phyloP scores from a whole-genome alignment of 2,797 vertebrate species.

The Hemitrygon akajei region DNA sequence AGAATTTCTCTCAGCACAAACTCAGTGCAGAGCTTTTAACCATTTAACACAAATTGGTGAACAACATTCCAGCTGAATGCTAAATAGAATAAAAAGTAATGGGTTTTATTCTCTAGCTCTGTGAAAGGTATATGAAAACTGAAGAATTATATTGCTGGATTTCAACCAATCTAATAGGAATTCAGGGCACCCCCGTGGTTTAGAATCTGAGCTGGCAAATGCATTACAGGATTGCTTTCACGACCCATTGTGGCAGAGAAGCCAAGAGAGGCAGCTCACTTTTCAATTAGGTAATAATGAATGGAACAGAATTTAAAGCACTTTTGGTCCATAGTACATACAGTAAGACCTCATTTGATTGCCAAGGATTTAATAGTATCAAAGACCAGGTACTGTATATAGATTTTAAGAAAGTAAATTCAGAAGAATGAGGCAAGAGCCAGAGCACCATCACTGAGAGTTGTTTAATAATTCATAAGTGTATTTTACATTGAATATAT shows the following conservation, averaged over 20 bases:
- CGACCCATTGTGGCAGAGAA: neutral
- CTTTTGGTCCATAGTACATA: neutral
- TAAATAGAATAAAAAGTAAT: neutral
- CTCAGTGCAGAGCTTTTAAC: neutral
- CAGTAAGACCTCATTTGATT: neutral
- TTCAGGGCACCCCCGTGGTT: neutral
- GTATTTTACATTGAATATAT: neutral
- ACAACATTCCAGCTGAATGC: neutral
- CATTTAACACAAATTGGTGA: neutral
- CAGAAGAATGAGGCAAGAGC: neutral
- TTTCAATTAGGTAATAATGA: conserved; percentile 4
- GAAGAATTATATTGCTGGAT: neutral
- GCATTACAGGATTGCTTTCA: neutral
- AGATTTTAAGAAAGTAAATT: neutral
- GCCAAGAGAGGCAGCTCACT: neutral
- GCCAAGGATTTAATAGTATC: neutral
- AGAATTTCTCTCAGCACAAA: neutral
- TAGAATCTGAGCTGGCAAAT: neutral
- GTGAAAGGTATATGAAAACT: neutral
- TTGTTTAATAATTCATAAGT: neutral
- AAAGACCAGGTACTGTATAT: neutral
- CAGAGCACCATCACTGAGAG: neutral
- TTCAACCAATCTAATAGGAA: conserved; percentile 11
- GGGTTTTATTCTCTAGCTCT: neutral
- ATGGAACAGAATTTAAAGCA: neutral